Percentiles rank a stretch among this genome's conserved stretches.
These are phyloP conservation scores for Drosophila tani DNA, from an alignment of 1,140 invertebrate species.

Conservation along the genomic window DNA sequence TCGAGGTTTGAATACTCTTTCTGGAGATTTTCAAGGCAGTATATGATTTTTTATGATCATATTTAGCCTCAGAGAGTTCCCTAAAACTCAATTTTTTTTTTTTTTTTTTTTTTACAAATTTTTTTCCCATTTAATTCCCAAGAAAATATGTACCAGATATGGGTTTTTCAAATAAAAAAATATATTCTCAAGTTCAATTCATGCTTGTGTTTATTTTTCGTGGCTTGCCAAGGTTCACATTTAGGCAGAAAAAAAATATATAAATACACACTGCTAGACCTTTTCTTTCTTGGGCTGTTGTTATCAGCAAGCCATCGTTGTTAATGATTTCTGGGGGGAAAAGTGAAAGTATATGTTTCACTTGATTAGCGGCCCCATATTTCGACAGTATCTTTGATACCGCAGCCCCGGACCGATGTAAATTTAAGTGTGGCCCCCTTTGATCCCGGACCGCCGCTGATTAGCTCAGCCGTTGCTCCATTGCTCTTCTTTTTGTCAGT, in stretches of 20 bases:
- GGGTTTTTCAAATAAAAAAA: neutral
- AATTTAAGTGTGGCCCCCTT: conserved; percentile 73
- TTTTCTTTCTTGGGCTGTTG: neutral
- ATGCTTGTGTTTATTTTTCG: neutral
- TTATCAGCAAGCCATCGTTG: neutral
- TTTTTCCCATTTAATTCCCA: no score
- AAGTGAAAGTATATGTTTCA: conserved; percentile 2
- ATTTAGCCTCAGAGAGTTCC: no score
- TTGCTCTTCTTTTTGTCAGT: conserved; percentile 65
- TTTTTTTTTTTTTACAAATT: no score
- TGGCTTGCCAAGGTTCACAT: neutral
- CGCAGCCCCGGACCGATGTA: conserved; percentile 55
- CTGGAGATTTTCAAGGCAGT: no score
- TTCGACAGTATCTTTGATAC: conserved; percentile 71
- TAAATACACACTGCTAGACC: neutral
- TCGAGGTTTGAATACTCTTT: neutral
- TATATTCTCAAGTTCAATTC: neutral
- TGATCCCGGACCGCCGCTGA: conserved; percentile 67
- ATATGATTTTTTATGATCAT: no score
- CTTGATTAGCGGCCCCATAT: conserved; percentile 64
- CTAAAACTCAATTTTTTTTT: no score
- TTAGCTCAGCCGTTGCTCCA: conserved; percentile 61
- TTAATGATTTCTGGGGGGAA: neutral
- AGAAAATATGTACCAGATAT: neutral
- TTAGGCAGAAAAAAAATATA: neutral